Evolutionary conservation across 2,888 invertebrate species (phyloP).

Genomic region (Notodonta ziczac): DNA sequence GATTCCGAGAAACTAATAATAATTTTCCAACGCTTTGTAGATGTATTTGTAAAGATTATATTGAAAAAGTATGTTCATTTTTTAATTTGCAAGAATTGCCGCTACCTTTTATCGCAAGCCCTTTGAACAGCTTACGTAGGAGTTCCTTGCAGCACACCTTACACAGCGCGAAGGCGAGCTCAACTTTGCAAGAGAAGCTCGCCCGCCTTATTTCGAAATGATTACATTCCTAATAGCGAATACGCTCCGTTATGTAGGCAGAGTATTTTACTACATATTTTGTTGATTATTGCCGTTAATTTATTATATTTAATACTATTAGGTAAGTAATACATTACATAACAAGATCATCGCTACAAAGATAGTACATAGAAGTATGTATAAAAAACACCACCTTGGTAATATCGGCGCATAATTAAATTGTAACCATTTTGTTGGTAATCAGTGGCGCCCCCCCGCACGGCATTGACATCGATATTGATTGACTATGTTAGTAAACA

Average conservation of each 20-base stretch:
- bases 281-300: too few relatives aligned
- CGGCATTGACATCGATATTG: conserved; percentile 19
- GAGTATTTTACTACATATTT: too few relatives aligned
- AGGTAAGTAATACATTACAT: too few relatives aligned
- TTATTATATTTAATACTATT: too few relatives aligned
- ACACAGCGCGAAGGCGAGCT: neutral
- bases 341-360: neutral
- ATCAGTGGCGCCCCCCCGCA: neutral
- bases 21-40: too few relatives aligned
- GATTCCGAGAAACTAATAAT: too few relatives aligned
- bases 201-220: neutral
- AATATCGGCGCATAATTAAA: conserved; percentile 5
- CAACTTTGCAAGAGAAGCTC: neutral
- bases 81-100: too few relatives aligned
- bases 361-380: neutral
- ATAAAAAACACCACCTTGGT: neutral
- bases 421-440: conserved; percentile 5
- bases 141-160: neutral
- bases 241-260: too few relatives aligned
- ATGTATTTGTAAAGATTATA: too few relatives aligned
- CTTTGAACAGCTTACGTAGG: too few relatives aligned
- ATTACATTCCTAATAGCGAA: neutral
- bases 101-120: too few relatives aligned
- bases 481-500: conserved; percentile 20
- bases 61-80: too few relatives aligned